Base-by-base conservation (phyloP, 2,888 invertebrate species). In the Nomada lathburiana region DNA sequence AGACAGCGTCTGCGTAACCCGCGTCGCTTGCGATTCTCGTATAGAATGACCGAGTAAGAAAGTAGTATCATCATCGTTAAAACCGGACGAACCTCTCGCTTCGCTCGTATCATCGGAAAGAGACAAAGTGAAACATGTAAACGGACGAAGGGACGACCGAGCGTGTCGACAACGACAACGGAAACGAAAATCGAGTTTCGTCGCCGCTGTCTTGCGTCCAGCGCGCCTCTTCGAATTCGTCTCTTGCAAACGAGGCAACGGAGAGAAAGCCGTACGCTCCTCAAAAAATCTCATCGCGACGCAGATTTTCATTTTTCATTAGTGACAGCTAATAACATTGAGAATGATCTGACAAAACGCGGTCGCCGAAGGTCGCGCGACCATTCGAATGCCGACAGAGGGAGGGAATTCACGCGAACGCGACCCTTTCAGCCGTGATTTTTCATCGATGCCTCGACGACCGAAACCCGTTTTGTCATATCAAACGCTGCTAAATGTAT, bases 271-370 rank as follows among this genome's bases (percentile, higher is more conserved):
- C 36, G 44, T 59, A 50, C 47, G 73, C 65, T 65, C 65, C n/a
- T 57, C 65, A 36, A 36, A 36, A 36, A 47, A 50, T 80, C 59
- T 74, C 67, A 70, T 84, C 82, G 88, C 88, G 88, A 82, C 85
- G 88, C 88, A 86, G 86, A 86, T 84, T 88, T 68, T 79, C 53
- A 68, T 67, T 73, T 59, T 71, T 13, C 63, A 60, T 83, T 83
- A 85, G 87, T 91, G 88, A 93, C 92, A 92, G 88, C 91, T 92
- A 92, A 92, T 92, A 93, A 92, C 90, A 92, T 87, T 89, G 85
- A 88, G 70, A 87, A 84, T 91, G 91, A 91, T 89, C 88, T 91
- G 92, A 91, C 91, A 90, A 92, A 92, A 90, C 91, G 90, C 91
- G 86, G 82, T 88, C 83, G 81, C 80, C 85, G 86, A 62, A 65